These are phyloP conservation scores for Hyles euphorbiae DNA, from an alignment of 1,140 invertebrate genomes.

Conservation along the genomic window DNA sequence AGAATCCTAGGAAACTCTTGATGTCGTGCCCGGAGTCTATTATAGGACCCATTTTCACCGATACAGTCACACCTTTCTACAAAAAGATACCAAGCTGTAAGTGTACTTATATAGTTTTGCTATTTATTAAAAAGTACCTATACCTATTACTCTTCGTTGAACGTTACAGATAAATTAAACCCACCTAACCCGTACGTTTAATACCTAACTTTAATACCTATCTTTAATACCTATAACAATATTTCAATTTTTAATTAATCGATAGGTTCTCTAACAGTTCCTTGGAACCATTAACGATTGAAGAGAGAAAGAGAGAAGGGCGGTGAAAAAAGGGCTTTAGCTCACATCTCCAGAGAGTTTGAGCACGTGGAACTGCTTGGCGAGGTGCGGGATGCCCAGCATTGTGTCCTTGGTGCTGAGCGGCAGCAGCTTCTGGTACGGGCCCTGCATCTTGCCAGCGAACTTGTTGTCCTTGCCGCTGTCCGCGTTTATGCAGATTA, in stretches of 20 bases:
- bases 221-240: too few relatives aligned
- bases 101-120: too few relatives aligned
- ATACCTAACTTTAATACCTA: too few relatives aligned
- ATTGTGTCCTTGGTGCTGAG: slow-evolving; percentile 35
- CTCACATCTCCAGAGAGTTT: slow-evolving; percentile 48
- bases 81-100: too few relatives aligned
- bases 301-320: too few relatives aligned
- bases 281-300: too few relatives aligned
- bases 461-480: slow-evolving; percentile 65
- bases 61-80: slow-evolving; percentile 62
- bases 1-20: slow-evolving; percentile 41
- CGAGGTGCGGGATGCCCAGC: slow-evolving; percentile 49
- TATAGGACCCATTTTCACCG: slow-evolving; percentile 53
- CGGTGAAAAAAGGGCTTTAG: not conserved
- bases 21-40: slow-evolving; percentile 54
- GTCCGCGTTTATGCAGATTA: slow-evolving; percentile 60
- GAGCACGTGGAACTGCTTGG: slow-evolving; percentile 44
- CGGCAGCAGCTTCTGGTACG: slow-evolving; percentile 48
- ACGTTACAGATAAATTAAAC: too few relatives aligned
- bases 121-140: too few relatives aligned
- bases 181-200: too few relatives aligned
- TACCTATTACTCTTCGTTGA: too few relatives aligned
- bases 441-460: slow-evolving; percentile 62
- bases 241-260: too few relatives aligned
- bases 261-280: too few relatives aligned